Base-by-base conservation (phyloP, 2,113 vertebrate genomes). In the Condylura cristata region DNA sequence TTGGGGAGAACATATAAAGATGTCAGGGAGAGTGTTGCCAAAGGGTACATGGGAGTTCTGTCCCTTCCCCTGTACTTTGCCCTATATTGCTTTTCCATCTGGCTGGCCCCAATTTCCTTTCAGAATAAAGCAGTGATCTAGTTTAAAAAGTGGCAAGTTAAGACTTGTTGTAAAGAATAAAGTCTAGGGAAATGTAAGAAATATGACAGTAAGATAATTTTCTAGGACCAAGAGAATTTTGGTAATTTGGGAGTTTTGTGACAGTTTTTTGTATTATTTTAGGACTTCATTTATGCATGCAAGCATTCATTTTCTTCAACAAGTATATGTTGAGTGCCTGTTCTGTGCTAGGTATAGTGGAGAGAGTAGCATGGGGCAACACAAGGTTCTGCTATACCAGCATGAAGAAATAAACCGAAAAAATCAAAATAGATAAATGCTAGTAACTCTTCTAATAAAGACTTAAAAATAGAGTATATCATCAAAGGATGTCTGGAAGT, bases 111-210 rank as follows among this genome's bases (percentile, higher is more conserved):
- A 10, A 65, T 13, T 65, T 65, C 63, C 63, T 17, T 65, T n/a
- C 34, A 32, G 5, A 28, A 65, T n/a, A 65, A 65, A 65, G 1
- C 32, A 65, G 63, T n/a, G 30, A n/a, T 65, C 14, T 65, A 65
- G 63, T n/a, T 26, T 4, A n/a, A 65, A 65, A 85, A 66, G 10
- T 41, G 11, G 0, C 51, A 68, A 80, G 5, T 46, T 87, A 81
- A 74, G 20, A 74, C 6, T 63, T 81, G 44, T 95, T 93, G 72
- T 65, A 18, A 83, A 86, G 48, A 66, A 22, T 56, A 56, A 56
- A 37, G 6, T 44, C 86, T 94, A 66, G 24, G n/a, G 46, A 24
- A 61, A 91, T 82, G 30, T 32, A 83, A 94, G 79, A 86, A 89
- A 28, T 89, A 58, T 34, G 10, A 68, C 16, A 30, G 66, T 82